Base-by-base conservation (phyloP, 1,140 invertebrate genomes). In the Sycobia sp. region DNA sequence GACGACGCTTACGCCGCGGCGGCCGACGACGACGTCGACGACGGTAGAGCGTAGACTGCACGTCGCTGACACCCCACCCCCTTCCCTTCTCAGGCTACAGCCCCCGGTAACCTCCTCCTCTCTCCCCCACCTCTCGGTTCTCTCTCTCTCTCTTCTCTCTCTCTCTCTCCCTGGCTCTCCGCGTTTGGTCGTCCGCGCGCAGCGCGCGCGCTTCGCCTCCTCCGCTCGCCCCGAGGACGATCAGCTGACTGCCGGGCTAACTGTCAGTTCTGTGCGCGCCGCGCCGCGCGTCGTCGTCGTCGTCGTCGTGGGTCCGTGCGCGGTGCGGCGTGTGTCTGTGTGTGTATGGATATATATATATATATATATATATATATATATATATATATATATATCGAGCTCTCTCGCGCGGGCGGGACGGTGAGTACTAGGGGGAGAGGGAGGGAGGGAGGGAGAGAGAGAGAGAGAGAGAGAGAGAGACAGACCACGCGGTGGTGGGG, bases 171-270 rank as follows among this genome's bases (percentile, higher is more conserved):
- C 29, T 34, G 16, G 34, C 49, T 38, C 60, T 63, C 61, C 59
- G 50, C 36, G 29, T 56, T 18, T 46, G 34, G 20, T 39, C 41
- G 14, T 36, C 27, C 43, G n/a, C 27, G 32, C 14, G 44, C 9
- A 20, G 11, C 16, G 34, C 32, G 32, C 34, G 36, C 8, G 36
- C 32, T 47, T 50, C 44, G 25, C 58, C 44, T 29, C 49, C 66
- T 59, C 53, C 67, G 57, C 23, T 62, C 61, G 54, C 49, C 54
- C 60, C 54, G 60, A 69, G 70, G 66, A 74, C 74, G 71, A 75
- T 77, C 76, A 76, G 75, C 76, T 77, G 75, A 78, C 70, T 74
- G 71, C n/a, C n/a, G n/a, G n/a, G 29, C 22, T 65, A 73, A 74
- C 70, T 71, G 72, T 73, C 74, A 73, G 76, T 74, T 47, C 70